Evolutionary conservation across 2,888 invertebrate species (phyloP).

Genomic region (Erebia palarica): DNA sequence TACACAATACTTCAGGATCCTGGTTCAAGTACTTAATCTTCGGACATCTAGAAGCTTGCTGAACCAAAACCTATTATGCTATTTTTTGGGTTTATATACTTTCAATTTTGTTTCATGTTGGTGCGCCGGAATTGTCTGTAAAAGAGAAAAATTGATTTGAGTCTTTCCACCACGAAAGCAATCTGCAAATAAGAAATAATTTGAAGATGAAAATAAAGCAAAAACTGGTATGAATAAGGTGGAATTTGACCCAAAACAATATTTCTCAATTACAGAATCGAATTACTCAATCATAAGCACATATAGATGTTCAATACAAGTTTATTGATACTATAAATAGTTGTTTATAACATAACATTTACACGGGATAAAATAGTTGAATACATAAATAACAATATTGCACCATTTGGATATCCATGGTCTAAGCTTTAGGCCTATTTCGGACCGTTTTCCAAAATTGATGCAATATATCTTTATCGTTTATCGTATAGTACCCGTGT

Average conservation of each 20-base stretch:
- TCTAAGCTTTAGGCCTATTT: not conserved
- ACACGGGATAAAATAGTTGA: not conserved
- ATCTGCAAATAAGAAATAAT: slow-evolving; percentile 46
- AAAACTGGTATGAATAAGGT: slow-evolving; percentile 46
- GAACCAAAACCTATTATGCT: not conserved
- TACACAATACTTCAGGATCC: not conserved
- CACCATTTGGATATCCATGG: not conserved
- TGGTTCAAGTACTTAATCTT: not conserved
- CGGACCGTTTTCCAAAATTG: slow-evolving; percentile 4
- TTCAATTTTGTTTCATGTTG: slow-evolving; percentile 15
- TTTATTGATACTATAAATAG: slow-evolving; percentile 23
- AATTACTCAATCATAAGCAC: not conserved
- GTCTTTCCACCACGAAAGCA: slow-evolving; percentile 61
- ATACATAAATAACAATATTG: slow-evolving; percentile 6
- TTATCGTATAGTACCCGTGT: not conserved
- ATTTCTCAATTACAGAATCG: slow-evolving; percentile 44
- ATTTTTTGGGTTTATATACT: not conserved
- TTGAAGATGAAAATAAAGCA: slow-evolving; percentile 43
- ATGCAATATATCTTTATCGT: not conserved
- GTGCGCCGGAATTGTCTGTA: slow-evolving; percentile 36
- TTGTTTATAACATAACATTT: not conserved
- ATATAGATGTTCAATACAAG: not conserved
- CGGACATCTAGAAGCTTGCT: not conserved
- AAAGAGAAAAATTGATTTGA: slow-evolving; percentile 70
- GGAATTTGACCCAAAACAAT: slow-evolving; percentile 75